Base-by-base conservation (phyloP, 1,140 invertebrate genomes). In the Drosophila ogumai region DNA sequence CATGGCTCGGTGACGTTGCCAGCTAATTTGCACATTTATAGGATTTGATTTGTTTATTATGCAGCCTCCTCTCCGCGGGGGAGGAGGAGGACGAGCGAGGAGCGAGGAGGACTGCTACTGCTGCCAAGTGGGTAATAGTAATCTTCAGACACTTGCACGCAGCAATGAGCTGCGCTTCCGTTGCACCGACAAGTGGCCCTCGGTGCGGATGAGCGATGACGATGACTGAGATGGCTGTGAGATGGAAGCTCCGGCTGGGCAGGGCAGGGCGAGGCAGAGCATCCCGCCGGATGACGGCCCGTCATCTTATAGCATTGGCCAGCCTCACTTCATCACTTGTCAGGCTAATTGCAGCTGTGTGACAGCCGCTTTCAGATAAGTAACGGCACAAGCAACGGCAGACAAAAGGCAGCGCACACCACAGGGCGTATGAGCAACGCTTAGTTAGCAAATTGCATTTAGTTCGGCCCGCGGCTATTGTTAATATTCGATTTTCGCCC, bases 1-100 rank as follows among this genome's bases (percentile, higher is more conserved):
- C 36, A 61, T 66, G 64, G 75, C 75, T 66, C 71, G 69, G 77
- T 86, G 84, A 88, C 84, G 82, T 79, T 86, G 84, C 47, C 63
- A 79, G 71, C 75, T 86, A 86, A 82, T 86, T 88, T 82, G 71
- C 63, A 82, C 84, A 86, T 86, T 86, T 86, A 86, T 88, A 79
- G 82, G 84, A 86, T 86, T 86, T 86, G 75, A 86, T 86, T 86
- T 86, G 75, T 86, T 86, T 88, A 86, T 86, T 82, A 82, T 86
- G 84, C 84, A 86, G 68, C 65, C 58, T 34, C 41, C 59, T 28
- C 55, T 38, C 25, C 0, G 44, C 17, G 10, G 17, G 2, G 46
- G 34, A 17, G 38, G 19, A 3, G 22, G n/a, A 28, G 17, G 25
- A 5, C 32, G 28, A 19, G 40, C 1, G 17, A 9, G n/a, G 12